These are phyloP conservation scores for Corythoichthys haematopterus DNA, from an alignment of 2,113 vertebrate genomes.

Conservation along the genomic window DNA sequence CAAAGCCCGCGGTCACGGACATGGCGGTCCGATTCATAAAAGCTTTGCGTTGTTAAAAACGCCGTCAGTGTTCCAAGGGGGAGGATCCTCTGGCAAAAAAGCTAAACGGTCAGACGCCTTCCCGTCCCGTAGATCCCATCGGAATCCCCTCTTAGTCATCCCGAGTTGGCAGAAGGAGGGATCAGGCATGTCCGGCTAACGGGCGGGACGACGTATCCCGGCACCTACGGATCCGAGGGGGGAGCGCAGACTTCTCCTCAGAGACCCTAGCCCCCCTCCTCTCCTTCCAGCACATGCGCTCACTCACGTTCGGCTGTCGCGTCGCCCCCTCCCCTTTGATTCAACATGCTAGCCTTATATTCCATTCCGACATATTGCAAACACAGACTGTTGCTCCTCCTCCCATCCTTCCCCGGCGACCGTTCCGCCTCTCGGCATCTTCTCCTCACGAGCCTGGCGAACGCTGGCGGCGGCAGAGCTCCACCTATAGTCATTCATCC, in stretches of 20 bases:
- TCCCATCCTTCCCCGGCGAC: constrained; percentile 44
- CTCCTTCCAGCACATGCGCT: constrained; percentile 52
- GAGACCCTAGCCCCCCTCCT: constrained; percentile 60
- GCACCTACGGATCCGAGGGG: constrained; percentile 49
- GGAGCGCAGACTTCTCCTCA: constrained; percentile 58
- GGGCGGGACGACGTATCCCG: constrained; percentile 45
- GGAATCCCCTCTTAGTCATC: constrained; percentile 57
- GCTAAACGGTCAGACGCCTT: constrained; percentile 32
- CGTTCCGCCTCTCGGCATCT: constrained; percentile 33
- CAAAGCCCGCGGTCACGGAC: constrained; percentile 76
- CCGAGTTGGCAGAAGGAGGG: constrained; percentile 49
- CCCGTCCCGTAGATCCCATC: constrained; percentile 46
- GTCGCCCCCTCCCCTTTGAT: constrained; percentile 63
- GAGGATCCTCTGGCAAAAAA: constrained; percentile 35
- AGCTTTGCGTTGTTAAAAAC: constrained; percentile 38
- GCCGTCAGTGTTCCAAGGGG: constrained; percentile 52
- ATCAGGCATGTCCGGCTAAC: constrained; percentile 26
- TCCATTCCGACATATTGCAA: constrained; percentile 41
- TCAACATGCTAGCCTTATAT: constrained; percentile 55
- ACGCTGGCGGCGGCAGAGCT: constrained; percentile 43
- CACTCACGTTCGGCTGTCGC: constrained; percentile 51
- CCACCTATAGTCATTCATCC: constrained; percentile 64
- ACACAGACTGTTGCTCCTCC: constrained; percentile 59
- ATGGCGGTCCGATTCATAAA: constrained; percentile 63
- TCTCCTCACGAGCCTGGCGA: constrained; percentile 29